Evolutionary conservation across 2,888 invertebrate species (phyloP), one percentile per base, ranked within the genome.

Genomic region (Cybosia mesomella): DNA sequence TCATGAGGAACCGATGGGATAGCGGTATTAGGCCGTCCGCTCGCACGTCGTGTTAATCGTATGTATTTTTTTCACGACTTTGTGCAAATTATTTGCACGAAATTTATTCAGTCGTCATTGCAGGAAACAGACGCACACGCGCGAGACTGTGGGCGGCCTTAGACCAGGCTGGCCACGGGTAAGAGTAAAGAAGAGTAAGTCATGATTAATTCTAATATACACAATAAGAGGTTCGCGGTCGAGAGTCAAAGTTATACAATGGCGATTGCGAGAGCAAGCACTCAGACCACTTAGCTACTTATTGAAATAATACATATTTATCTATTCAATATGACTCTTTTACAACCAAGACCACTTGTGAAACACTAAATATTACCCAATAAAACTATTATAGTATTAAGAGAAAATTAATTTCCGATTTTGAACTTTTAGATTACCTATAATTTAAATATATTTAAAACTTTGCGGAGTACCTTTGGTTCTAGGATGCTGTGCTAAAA

Each of bases 321-420:
- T 43, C 3, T 28, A 1, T 3, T 15, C 22, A 55, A 24, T 15
- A 24, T 24, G 55, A 55, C 15, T 24, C 55, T 55, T 55, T 24
- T 11, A 22, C 15, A 55, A 22, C 22, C 18, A 55, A 55, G 0
- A 55, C 10, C 1, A 15, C 15, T 3, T 10, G 24, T n/a, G n/a
- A n/a, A 49, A 49, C 49, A 7, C 24, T 55, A 55, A 28, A 24
- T n/a, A 55, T 55, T 55, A 55, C 55, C 24, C 55, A 55, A 55
- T 55, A 11, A 55, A 24, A 28, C 15, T 24, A 55, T 18, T 22
- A 55, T 22, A 13, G 15, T 24, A 22, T 22, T 39, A 49, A 18
- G 18, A 18, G 5, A 43, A 43, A 7, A 43, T 18, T 39, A 39
- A 39, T 39, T 39, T 43, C 49, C 49, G n/a, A 49, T 8, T 49